Conservation (phyloP, 2,888 invertebrate species). For the Habrosyne pyritoides region DNA sequence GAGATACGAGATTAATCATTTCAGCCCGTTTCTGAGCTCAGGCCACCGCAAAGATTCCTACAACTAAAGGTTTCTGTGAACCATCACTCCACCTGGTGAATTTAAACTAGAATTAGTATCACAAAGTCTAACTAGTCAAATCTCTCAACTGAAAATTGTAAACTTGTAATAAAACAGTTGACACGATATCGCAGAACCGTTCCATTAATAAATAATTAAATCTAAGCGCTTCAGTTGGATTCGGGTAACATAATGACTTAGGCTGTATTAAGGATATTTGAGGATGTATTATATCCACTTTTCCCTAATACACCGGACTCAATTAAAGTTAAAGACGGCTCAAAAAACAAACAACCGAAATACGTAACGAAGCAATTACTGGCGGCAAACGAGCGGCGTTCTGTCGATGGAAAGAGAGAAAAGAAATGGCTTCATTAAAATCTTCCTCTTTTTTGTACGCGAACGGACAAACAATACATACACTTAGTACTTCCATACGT, state of each 20-base stretch:
- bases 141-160: too few species aligned
- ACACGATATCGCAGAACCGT: too few species aligned
- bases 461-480: slow-evolving; percentile 31
- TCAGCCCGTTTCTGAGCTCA: background rate
- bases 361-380: slow-evolving; percentile 65
- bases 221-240: background rate
- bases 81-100: too few species aligned
- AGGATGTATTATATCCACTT: slow-evolving; percentile 7
- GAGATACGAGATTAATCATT: background rate
- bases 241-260: slow-evolving; percentile 9
- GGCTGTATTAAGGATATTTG: slow-evolving; percentile 4
- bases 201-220: slow-evolving; percentile 3
- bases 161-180: too few species aligned
- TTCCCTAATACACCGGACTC: slow-evolving; percentile 19
- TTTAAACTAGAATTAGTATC: too few species aligned
- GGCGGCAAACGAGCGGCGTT: slow-evolving; percentile 46
- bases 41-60: too few species aligned
- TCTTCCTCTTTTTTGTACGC: slow-evolving; percentile 29
- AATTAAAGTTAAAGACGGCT: slow-evolving; percentile 48
- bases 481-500: slow-evolving; percentile 11
- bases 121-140: too few species aligned
- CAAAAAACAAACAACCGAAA: slow-evolving; percentile 52
- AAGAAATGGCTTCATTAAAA: slow-evolving; percentile 56
- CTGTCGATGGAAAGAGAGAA: slow-evolving; percentile 39
- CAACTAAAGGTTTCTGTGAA: too few species aligned